phyloP scores from a whole-genome alignment of 2,888 invertebrate species.

The Andrena camellia region DNA sequence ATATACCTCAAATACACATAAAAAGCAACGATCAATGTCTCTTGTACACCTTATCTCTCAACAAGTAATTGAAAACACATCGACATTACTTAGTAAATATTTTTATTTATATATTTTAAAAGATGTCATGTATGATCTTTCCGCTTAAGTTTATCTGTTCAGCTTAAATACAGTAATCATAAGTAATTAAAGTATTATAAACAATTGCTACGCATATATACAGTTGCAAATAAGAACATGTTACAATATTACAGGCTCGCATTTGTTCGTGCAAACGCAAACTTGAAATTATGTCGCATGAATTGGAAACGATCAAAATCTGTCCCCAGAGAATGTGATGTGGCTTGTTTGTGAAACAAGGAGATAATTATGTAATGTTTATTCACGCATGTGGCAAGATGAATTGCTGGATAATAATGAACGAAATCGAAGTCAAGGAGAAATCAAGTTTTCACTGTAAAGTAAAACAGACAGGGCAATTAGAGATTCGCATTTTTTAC shows the following conservation, averaged over 20 bases:
- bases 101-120: conserved; percentile 64
- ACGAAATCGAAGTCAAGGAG: background rate
- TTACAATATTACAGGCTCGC: conserved; percentile 43
- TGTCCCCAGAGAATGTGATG: conserved; percentile 62
- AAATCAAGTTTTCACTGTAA: background rate
- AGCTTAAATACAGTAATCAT: conserved; percentile 58
- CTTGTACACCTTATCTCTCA: background rate
- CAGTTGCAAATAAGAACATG: conserved; percentile 51
- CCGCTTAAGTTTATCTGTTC: conserved; percentile 57
- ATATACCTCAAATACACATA: conserved; percentile 16
- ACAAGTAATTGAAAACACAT: conserved; percentile 21
- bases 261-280: conserved; percentile 18
- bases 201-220: conserved; percentile 58
- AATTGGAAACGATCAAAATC: conserved; percentile 54
- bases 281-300: conserved; percentile 25
- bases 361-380: conserved; percentile 57
- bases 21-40: background rate
- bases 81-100: conserved; percentile 57
- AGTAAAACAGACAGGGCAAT: conserved; percentile 21
- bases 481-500: conserved; percentile 45
- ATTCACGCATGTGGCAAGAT: conserved; percentile 26
- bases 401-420: background rate
- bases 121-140: conserved; percentile 56
- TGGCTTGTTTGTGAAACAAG: conserved; percentile 45
- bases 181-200: conserved; percentile 59